A percentile compares a stretch with the other conserved stretches of the same genome.
Evolutionary conservation across 2,113 vertebrate species (phyloP).

Genomic region (Suricata suricatta): DNA sequence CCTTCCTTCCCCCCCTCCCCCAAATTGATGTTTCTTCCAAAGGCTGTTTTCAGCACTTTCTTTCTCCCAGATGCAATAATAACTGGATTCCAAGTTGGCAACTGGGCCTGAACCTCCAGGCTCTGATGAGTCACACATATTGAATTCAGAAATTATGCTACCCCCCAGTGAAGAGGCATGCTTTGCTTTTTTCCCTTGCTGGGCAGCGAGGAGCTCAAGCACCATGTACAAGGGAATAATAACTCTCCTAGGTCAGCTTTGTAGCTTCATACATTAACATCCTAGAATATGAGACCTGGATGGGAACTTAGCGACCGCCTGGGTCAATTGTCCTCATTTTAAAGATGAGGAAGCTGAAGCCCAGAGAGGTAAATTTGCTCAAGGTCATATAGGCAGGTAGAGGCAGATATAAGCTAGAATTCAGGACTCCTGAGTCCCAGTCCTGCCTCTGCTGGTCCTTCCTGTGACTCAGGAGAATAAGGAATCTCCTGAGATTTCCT

Average conservation of each 20-base stretch:
- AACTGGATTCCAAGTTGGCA: constrained; percentile 57
- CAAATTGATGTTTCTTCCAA: constrained; percentile 55
- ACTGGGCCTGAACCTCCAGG: constrained; percentile 27
- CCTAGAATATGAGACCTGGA: not conserved
- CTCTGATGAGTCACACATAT: constrained; percentile 50
- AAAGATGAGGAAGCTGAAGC: not conserved
- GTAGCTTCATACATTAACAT: not conserved
- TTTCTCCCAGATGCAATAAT: constrained; percentile 55
- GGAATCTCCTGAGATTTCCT: not conserved
- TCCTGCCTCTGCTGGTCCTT: not conserved
- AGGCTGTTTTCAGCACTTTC: constrained; percentile 61
- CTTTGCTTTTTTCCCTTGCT: not conserved
- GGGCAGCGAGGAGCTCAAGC: not conserved
- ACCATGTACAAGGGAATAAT: not conserved
- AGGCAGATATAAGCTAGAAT: constrained; percentile 6
- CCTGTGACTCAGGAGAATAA: not conserved
- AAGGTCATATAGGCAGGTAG: not conserved
- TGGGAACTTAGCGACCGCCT: not conserved
- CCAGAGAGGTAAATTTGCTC: not conserved
- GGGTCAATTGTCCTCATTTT: not conserved
- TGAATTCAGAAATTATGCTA: constrained; percentile 49
- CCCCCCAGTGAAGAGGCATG: not conserved
- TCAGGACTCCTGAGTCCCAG: not conserved
- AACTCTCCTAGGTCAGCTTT: not conserved
- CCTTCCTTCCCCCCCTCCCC: not conserved